phyloP scores from a whole-genome alignment of 2,797 vertebrate genomes.

The Urophycis tenuis region DNA sequence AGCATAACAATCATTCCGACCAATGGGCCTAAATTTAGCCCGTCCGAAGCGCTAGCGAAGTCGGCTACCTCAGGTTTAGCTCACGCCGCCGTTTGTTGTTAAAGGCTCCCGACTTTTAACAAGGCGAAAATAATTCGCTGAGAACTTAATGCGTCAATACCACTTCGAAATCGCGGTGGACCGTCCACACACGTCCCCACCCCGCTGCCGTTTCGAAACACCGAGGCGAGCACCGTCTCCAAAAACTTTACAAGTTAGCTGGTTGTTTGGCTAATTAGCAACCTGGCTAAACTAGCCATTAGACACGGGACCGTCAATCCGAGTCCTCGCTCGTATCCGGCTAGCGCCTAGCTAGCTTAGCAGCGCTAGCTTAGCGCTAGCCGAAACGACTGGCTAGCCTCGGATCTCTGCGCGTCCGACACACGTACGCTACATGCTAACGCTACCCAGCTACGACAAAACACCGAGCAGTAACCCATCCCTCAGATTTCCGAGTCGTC shows the following conservation, averaged over 20 bases:
- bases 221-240: not conserved
- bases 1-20: conserved; percentile 46
- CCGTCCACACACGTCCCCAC: not conserved
- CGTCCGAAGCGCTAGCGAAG: conserved; percentile 21
- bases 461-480: conserved; percentile 59
- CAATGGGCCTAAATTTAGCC: conserved; percentile 49
- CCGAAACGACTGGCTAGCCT: conserved; percentile 56
- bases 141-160: conserved; percentile 12
- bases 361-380: conserved; percentile 49
- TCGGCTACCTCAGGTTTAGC: conserved; percentile 31
- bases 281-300: conserved; percentile 40
- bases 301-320: conserved; percentile 51
- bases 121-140: conserved; percentile 44
- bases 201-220: conserved; percentile 9
- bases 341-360: conserved; percentile 52
- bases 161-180: not conserved
- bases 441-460: conserved; percentile 65
- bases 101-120: conserved; percentile 47
- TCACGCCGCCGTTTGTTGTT: conserved; percentile 24
- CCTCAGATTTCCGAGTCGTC: conserved; percentile 11
- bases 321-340: conserved; percentile 44
- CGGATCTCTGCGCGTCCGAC: conserved; percentile 56
- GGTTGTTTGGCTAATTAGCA: conserved; percentile 26
- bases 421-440: conserved; percentile 58
- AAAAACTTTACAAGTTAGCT: conserved; percentile 54